These are phyloP conservation scores for Pseudorectes ferrugineus DNA, from an alignment of 2,113 vertebrate species.

Conservation along the genomic window DNA sequence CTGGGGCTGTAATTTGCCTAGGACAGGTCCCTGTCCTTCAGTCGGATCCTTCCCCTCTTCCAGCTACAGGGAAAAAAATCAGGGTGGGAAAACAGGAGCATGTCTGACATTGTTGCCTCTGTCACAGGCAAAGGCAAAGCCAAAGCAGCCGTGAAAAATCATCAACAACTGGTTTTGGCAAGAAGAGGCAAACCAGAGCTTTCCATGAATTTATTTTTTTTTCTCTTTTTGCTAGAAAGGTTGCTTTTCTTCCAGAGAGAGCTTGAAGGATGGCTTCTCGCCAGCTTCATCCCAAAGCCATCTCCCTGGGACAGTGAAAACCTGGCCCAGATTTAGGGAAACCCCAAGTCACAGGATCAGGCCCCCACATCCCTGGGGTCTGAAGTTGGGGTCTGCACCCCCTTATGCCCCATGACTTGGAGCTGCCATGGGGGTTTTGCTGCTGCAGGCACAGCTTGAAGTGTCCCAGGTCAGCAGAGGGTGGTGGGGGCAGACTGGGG, in stretches of 20 bases:
- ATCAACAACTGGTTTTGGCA: slow-evolving; percentile 17
- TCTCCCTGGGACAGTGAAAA: neutral
- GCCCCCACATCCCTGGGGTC: neutral
- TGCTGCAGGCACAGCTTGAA: neutral
- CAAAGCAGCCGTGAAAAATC: neutral
- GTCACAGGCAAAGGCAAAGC: neutral
- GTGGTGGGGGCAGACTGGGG: no score
- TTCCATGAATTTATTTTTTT: neutral
- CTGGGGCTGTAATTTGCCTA: neutral
- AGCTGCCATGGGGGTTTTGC: neutral
- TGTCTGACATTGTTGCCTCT: neutral
- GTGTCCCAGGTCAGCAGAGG: neutral
- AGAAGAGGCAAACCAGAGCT: neutral
- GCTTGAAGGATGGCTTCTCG: fast-evolving
- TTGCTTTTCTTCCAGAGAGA: neutral
- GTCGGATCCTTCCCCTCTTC: fast-evolving
- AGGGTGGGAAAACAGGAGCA: neutral
- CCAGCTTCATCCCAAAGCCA: neutral
- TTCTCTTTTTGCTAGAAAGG: slow-evolving; percentile 1
- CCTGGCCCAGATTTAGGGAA: neutral
- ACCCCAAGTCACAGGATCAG: neutral
- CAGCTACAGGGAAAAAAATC: neutral
- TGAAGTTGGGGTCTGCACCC: neutral
- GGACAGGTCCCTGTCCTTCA: neutral
- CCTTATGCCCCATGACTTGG: fast-evolving